Evolutionary conservation across 2,888 invertebrate species (phyloP).

Genomic region (Osmoderma eremita): DNA sequence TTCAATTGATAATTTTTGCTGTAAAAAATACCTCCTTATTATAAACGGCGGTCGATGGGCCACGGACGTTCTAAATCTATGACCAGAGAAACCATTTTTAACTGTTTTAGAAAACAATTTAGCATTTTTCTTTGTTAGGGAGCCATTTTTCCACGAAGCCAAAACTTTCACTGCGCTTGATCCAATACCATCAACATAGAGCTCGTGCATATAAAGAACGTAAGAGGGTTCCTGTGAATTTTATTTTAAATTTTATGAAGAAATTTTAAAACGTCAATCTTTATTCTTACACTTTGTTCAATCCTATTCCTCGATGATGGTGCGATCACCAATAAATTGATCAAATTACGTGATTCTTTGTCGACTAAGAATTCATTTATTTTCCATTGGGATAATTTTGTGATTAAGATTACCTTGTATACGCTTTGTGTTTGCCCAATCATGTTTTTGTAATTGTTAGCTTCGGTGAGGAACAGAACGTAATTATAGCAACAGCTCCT

Average conservation of each 20-base stretch:
- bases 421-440: constrained; percentile 72
- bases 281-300: constrained; percentile 4
- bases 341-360: constrained; percentile 71
- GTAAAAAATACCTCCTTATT: constrained; percentile 68
- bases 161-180: constrained; percentile 74
- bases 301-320: constrained; percentile 63
- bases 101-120: constrained; percentile 78
- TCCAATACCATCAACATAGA: constrained; percentile 79
- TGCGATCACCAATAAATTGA: constrained; percentile 76
- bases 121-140: constrained; percentile 70
- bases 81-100: constrained; percentile 75
- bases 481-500: constrained; percentile 70
- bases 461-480: constrained; percentile 74
- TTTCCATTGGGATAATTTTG: constrained; percentile 79
- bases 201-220: constrained; percentile 78
- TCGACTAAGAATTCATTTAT: constrained; percentile 76
- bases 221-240: constrained; percentile 73
- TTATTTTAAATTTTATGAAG: constrained; percentile 54
- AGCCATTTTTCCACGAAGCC: constrained; percentile 76
- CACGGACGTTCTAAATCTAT: constrained; percentile 76
- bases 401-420: constrained; percentile 74
- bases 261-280: neutral
- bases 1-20: neutral
- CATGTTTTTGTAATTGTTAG: constrained; percentile 68
- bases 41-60: constrained; percentile 80